Evolutionary conservation across 2,888 invertebrate species (phyloP), one percentile per base, ranked within the genome.

Genomic region (Elaeidobius kamerunicus): DNA sequence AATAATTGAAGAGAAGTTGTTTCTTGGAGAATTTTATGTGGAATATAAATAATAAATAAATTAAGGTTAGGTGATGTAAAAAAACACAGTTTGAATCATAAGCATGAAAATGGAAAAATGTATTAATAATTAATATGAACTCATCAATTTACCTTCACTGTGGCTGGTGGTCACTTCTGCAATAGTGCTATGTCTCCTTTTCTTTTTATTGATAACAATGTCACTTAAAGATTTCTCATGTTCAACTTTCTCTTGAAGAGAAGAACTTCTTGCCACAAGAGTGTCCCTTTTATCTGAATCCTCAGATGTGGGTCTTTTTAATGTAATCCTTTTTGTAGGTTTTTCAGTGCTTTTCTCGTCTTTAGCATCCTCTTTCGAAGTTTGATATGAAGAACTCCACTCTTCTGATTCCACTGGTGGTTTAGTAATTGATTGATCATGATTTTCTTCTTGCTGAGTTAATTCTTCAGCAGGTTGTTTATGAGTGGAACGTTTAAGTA

Each of bases 121-220:
- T n/a, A n/a, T n/a, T n/a, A n/a, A n/a, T n/a, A n/a, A n/a, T n/a
- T n/a, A n/a, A n/a, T n/a, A n/a, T n/a, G n/a, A n/a, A n/a, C n/a
- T n/a, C n/a, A n/a, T n/a, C 34, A n/a, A 44, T 56, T 61, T 49
- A 62, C 63, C 60, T 54, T 58, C 56, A 28, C 9, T 40, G 49
- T 58, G 54, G 28, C 52, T 57, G 15, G 30, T 40, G 5, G 51
- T 41, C 23, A 59, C 59, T n/a, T 60, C 60, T 35, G 23, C 32
- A 5, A 18, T 38, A 16, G 39, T 56, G 23, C 46, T 60, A 4
- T 44, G 38, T 41, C 56, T 52, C 39, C 48, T 58, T 23, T 56
- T 49, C 38, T 47, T 52, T 15, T 57, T 44, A 41, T 32, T 23
- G 15, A 20, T 18, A n/a, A 46, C 52, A n/a, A 30, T 32, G 16